phyloP scores from a whole-genome alignment of 2,888 invertebrate species.

The Chouioia cunea region DNA sequence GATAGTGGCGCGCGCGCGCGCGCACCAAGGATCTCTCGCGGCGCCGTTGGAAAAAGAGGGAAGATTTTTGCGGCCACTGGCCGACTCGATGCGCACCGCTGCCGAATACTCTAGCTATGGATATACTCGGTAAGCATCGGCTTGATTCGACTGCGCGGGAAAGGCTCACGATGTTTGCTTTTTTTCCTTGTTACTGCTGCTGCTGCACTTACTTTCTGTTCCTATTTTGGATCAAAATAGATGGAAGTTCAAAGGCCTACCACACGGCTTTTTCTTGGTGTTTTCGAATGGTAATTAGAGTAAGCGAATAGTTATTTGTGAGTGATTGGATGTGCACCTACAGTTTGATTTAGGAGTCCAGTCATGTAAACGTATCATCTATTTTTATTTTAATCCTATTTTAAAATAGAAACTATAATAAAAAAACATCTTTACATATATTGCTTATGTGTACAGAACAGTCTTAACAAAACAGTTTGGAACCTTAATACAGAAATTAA shows the following conservation, averaged over 20 bases:
- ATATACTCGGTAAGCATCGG: constrained; percentile 11
- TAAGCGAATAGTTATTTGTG: too few relatives aligned
- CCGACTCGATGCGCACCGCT: constrained; percentile 23
- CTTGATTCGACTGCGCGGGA: neutral
- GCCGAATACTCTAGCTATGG: neutral
- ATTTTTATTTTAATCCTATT: neutral
- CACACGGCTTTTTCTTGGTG: too few relatives aligned
- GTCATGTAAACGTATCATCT: neutral
- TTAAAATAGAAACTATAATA: neutral
- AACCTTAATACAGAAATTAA: neutral
- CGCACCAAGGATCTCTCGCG: neutral
- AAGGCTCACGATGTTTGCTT: neutral
- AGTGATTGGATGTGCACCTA: too few relatives aligned
- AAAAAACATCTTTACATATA: too few relatives aligned
- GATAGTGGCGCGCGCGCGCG: constrained; percentile 10
- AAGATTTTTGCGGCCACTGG: constrained; percentile 38
- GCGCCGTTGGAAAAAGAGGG: constrained; percentile 7
- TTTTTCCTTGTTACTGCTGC: neutral
- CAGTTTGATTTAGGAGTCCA: too few relatives aligned
- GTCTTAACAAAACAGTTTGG: too few relatives aligned
- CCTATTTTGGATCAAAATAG: too few relatives aligned
- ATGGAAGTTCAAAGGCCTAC: too few relatives aligned
- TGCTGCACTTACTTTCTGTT: too few relatives aligned
- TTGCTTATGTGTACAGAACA: too few relatives aligned
- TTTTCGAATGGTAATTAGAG: too few relatives aligned